Base-by-base conservation (phyloP, 2,113 vertebrate genomes). In the Ceyx cyanopectus region DNA sequence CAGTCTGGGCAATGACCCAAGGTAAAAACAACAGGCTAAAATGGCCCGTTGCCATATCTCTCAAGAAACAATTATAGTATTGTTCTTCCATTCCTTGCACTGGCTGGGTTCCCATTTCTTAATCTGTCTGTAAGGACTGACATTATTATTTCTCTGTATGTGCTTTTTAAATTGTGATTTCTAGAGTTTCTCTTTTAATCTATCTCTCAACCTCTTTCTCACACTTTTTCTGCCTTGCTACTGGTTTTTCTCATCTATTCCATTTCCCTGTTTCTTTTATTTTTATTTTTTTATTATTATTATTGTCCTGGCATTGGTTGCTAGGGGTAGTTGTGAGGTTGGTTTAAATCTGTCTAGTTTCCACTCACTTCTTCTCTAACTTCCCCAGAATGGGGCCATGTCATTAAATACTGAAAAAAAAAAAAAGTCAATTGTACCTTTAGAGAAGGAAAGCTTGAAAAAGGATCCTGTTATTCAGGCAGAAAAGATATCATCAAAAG, bases 1-100 rank as follows among this genome's bases (percentile, higher is more conserved):
- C 91, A 94, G 79, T 90, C 93, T 97, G 96, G 96, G 96, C 96
- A 97, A 40, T 29, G 80, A 81, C 83, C 95, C 97, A 97, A 97
- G 57, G 83, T 94, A 95, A 96, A 94, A 97, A 85, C 89, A 94
- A 97, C 91, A 97, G 72, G 70, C 94, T 95, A 95, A 56, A 97
- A 93, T 97, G 94, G 95, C 93, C 13, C 15, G 21, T 84, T 97
- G 96, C 95, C 96, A 97, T 91, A 78, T 32, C 75, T 96, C 97
- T 96, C 92, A 95, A 95, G 83, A 95, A 93, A 96, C 95, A 92
- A 97, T 96, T 94, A 94, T 76, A 93, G 87, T 79, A 87, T 91
- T 93, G 72, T 94, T 96, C 87, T 97, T 95, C 87, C 60, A 66
- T 93, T 94, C 78, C 50, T 81, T 58, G 12, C 68, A 66, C 48